Conservation (phyloP, 2,113 vertebrate species). For the Cavia porcellus region DNA sequence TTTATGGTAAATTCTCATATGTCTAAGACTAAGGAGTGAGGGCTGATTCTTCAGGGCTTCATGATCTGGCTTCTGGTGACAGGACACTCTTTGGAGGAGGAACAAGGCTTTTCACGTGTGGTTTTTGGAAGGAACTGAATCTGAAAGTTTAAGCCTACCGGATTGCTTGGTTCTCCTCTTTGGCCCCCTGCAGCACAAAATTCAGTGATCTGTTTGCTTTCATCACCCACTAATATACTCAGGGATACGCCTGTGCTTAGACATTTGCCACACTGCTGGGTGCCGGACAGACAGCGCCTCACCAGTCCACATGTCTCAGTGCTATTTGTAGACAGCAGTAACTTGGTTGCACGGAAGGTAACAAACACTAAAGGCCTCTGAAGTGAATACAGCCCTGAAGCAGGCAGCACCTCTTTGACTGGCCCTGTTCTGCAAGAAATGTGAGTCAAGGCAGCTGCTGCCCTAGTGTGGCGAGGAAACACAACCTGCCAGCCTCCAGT, state of each 20-base stretch:
- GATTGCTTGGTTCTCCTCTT: background rate
- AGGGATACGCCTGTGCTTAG: background rate
- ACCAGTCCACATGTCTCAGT: background rate
- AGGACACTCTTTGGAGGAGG: background rate
- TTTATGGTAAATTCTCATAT: background rate
- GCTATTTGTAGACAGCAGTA: background rate
- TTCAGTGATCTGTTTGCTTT: background rate
- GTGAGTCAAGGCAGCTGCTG: background rate
- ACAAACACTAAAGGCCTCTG: background rate
- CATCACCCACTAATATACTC: background rate
- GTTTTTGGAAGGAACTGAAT: background rate
- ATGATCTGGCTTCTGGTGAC: too few relatives aligned
- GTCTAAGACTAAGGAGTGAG: background rate
- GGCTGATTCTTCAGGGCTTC: background rate
- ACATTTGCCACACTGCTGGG: background rate
- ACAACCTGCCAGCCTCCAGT: background rate
- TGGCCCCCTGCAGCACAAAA: background rate
- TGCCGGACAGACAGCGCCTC: background rate
- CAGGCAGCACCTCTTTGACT: background rate
- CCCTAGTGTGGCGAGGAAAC: background rate
- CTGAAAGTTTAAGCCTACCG: background rate
- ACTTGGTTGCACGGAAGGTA: background rate
- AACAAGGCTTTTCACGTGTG: background rate
- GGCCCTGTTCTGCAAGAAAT: background rate
- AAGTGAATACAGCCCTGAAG: background rate